Evolutionary conservation across 2,113 vertebrate genomes (phyloP), one percentile per base, ranked within the genome.

Genomic region (Sus scrofa): DNA sequence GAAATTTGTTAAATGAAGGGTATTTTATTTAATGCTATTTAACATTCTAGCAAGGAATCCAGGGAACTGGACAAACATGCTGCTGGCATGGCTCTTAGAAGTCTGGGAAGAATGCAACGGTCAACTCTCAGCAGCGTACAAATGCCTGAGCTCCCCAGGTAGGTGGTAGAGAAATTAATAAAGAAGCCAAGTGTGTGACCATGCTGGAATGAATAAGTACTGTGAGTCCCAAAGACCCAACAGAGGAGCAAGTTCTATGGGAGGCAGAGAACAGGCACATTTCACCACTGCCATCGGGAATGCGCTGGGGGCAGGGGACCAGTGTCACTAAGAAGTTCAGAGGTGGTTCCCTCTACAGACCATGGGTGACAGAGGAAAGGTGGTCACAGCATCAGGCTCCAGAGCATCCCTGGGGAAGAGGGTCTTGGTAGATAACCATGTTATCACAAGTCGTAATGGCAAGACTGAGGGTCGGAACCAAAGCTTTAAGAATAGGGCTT

Each of bases 331-430:
- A 71, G 24, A 63, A 58, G 24, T 11, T 63, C 44, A 39, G 56
- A 84, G 30, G 12, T 4, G 10, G 34, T 10, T 19, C 8, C 18
- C 12, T 63, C 34, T 60, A 12, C 1, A 54, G 62, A 13, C 18
- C 63, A 65, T 5, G 10, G 30, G 19, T 12, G 10, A 24, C 4
- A 8, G 22, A 79, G 13, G 3, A 32, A 6, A 65, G 6, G 26
- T 44, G 24, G 12, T 27, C 74, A 56, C 13, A 32, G 37, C 30
- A 9, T 22, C 11, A 8, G 24, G 3, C 19, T 74, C 14, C 4
- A 6, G 6, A 22, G 26, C 16, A 0, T 7, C 39, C 32, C 0
- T 5, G 27, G 13, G 11, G 70, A 58, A 4, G 18, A 22, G 0
- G 32, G 0, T 18, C 24, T 30, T 1, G 8, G 8, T 52, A 19